Percentiles rank a stretch among this genome's conserved stretches.
phyloP scores from a whole-genome alignment of 2,113 vertebrate genomes.

The Colius striatus region DNA sequence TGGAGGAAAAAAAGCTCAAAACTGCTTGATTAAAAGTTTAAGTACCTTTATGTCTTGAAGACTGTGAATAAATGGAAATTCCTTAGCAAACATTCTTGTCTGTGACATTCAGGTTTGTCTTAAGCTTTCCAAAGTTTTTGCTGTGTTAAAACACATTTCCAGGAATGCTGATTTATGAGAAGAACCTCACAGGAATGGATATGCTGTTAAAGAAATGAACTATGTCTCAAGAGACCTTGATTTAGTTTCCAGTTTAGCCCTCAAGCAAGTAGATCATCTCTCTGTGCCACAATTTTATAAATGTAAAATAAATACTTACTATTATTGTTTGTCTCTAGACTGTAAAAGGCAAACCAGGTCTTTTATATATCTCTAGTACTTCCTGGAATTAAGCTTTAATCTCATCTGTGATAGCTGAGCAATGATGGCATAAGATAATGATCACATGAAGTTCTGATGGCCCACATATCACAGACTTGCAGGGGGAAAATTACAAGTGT shows the following conservation, averaged over 20 bases:
- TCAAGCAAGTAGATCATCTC: not conserved
- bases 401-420: not conserved
- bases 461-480: not conserved
- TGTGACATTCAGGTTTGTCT: not conserved
- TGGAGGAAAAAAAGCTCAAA: not conserved
- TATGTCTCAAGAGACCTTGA: not conserved
- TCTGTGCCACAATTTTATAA: not conserved
- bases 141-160: not conserved
- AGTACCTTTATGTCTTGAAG: not conserved
- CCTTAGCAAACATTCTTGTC: not conserved
- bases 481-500: not conserved
- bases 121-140: not conserved
- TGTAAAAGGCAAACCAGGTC: not conserved
- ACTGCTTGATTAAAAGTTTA: not conserved
- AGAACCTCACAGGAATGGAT: not conserved
- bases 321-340: not conserved
- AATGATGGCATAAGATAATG: not conserved
- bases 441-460: not conserved
- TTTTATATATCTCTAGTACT: not conserved
- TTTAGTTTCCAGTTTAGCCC: not conserved
- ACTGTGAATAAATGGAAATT: not conserved
- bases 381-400: not conserved
- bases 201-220: not conserved
- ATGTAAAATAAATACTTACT: not conserved
- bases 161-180: not conserved